Evolutionary conservation across 2,113 vertebrate genomes (phyloP).

Genomic region (Peromyscus californicus): DNA sequence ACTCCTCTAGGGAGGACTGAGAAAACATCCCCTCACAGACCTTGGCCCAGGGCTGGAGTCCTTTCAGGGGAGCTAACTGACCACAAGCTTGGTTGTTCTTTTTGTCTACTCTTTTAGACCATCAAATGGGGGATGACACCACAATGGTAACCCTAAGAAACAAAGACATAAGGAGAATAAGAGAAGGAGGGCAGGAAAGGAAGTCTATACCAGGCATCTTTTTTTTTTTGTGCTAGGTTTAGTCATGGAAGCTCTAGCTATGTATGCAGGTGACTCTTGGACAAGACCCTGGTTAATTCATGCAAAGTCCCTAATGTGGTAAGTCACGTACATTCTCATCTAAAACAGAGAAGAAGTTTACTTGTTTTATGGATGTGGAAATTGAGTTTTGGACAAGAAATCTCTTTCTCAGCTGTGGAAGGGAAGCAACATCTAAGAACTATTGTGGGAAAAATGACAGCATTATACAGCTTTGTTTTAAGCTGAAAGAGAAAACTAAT

Average conservation of each 20-base stretch:
- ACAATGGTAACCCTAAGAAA: neutral
- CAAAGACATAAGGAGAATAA: neutral
- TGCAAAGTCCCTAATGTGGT: neutral
- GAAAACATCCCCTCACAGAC: too few species aligned
- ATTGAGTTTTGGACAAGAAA: conserved; percentile 20
- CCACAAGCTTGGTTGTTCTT: fast-evolving
- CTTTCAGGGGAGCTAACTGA: neutral
- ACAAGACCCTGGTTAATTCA: neutral
- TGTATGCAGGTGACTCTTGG: neutral
- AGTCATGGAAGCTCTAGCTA: neutral
- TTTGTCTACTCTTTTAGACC: neutral
- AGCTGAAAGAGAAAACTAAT: conserved; percentile 50
- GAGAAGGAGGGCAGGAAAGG: neutral
- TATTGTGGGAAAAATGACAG: neutral
- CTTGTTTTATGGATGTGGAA: neutral
- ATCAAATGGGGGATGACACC: neutral
- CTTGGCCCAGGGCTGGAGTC: fast-evolving
- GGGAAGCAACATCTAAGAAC: conserved; percentile 47
- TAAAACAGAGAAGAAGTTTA: neutral
- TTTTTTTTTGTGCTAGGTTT: neutral
- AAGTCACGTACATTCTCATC: neutral
- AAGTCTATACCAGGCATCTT: fast-evolving
- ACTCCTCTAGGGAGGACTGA: neutral
- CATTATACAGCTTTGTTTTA: conserved; percentile 64
- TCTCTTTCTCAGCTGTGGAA: neutral